Evolutionary conservation across 2,113 vertebrate species (phyloP).

Genomic region (Caretta caretta): DNA sequence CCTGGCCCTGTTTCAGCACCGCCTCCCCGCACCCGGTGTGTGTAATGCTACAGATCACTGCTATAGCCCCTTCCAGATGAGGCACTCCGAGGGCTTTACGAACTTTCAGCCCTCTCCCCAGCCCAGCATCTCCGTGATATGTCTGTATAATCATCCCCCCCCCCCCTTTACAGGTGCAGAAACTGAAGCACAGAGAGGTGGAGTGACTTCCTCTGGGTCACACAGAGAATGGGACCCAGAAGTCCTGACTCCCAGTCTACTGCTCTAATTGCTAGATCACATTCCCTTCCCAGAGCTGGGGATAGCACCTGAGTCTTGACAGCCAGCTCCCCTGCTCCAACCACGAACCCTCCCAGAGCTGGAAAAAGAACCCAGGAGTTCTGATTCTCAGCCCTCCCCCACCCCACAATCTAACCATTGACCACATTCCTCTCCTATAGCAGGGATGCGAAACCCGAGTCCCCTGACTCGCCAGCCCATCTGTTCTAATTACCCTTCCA

Average conservation of each 20-base stretch:
- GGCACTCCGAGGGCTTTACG: too few species aligned
- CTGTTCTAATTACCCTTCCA: neutral
- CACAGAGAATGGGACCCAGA: neutral
- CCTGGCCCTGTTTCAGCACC: neutral
- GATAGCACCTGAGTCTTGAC: neutral
- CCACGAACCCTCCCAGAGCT: neutral
- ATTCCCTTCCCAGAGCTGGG: neutral
- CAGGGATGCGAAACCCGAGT: neutral
- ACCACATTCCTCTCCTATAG: neutral
- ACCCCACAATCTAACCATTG: neutral
- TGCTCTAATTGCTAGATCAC: neutral
- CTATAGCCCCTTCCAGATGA: too few species aligned
- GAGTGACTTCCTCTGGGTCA: neutral
- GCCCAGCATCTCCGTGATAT: too few species aligned
- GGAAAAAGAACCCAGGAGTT: neutral
- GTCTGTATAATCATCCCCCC: too few species aligned
- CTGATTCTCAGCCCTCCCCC: neutral
- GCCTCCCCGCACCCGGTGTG: too few species aligned
- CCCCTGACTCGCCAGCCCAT: neutral
- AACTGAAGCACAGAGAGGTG: neutral
- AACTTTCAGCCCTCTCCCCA: too few species aligned
- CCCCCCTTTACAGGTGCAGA: too few species aligned
- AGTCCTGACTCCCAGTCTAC: neutral
- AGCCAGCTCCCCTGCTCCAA: neutral
- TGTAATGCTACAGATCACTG: too few species aligned